A percentile compares a stretch with the other conserved stretches of the same genome.
Evolutionary conservation across 2,113 vertebrate species (phyloP).

Genomic region (Ochotona curzoniae): DNA sequence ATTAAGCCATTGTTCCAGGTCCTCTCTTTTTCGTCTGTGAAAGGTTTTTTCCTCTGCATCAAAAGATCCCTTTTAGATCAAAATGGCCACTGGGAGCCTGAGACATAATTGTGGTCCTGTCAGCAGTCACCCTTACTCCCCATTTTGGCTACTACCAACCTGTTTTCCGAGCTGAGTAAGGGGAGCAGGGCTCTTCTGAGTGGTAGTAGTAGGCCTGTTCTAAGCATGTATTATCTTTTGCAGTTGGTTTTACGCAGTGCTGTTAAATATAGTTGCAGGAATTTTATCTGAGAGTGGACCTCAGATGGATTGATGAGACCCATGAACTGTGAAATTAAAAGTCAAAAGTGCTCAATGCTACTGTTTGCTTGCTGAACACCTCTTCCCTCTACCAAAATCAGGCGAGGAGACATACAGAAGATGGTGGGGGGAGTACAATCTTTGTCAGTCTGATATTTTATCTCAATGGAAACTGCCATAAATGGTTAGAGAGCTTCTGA

Average conservation of each 20-base stretch:
- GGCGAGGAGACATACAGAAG: not conserved
- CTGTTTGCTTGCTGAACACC: slow-evolving; percentile 79
- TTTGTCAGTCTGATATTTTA: slow-evolving; percentile 56
- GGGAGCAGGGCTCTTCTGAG: slow-evolving; percentile 20
- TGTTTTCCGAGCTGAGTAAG: slow-evolving; percentile 20
- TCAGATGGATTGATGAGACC: slow-evolving; percentile 76
- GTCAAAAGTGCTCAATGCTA: slow-evolving; percentile 79
- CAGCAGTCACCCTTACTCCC: not conserved
- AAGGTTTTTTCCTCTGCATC: not conserved
- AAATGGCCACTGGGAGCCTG: slow-evolving; percentile 63
- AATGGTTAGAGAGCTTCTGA: slow-evolving; percentile 35
- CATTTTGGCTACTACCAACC: not conserved
- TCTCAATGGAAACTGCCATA: slow-evolving; percentile 34
- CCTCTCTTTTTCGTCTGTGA: too few species aligned
- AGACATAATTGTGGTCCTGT: slow-evolving; percentile 1
- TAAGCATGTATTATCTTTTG: slow-evolving; percentile 78
- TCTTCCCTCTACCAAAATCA: not conserved
- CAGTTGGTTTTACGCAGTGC: slow-evolving; percentile 79
- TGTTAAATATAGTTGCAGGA: slow-evolving; percentile 65
- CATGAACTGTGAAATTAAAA: slow-evolving; percentile 85
- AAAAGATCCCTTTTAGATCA: not conserved
- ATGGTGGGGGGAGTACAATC: not conserved
- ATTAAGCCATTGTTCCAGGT: too few species aligned
- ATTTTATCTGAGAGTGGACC: slow-evolving; percentile 78
- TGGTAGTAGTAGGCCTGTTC: slow-evolving; percentile 62